Conservation (phyloP, 1,140 invertebrate species). For the Scaptomyza montana region DNA sequence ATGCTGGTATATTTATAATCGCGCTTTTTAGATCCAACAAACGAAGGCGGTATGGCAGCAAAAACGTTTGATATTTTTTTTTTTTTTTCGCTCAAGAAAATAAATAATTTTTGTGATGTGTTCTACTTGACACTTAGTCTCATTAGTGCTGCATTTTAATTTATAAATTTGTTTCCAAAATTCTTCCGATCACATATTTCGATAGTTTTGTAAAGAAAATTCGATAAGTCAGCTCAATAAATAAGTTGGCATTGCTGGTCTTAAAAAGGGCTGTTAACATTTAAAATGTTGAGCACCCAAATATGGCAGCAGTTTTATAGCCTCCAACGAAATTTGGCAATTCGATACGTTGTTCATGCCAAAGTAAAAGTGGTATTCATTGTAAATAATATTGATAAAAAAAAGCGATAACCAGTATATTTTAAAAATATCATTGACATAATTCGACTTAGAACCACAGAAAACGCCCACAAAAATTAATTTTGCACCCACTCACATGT, state of each 20-base stretch:
- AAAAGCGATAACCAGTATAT: neutral
- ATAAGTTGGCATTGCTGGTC: neutral
- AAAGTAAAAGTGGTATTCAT: neutral
- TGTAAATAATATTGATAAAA: neutral
- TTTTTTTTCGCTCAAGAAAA: too few species aligned
- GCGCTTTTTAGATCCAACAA: neutral
- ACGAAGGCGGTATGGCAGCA: constrained; percentile 11
- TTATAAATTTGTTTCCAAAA: neutral
- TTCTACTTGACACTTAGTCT: neutral
- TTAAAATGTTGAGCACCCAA: neutral
- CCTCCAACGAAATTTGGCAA: neutral
- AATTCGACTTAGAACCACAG: too few species aligned
- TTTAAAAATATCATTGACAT: neutral
- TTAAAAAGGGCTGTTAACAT: neutral
- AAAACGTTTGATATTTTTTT: neutral
- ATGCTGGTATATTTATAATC: constrained; percentile 6
- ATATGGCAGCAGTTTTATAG: neutral
- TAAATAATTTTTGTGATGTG: too few species aligned
- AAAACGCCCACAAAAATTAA: neutral
- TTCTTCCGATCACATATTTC: neutral
- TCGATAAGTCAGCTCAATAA: neutral
- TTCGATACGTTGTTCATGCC: neutral
- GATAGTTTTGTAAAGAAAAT: neutral
- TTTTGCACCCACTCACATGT: neutral
- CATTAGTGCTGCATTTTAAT: neutral